Base-by-base conservation (phyloP, 1,140 invertebrate species). In the Drosophila orosa region DNA sequence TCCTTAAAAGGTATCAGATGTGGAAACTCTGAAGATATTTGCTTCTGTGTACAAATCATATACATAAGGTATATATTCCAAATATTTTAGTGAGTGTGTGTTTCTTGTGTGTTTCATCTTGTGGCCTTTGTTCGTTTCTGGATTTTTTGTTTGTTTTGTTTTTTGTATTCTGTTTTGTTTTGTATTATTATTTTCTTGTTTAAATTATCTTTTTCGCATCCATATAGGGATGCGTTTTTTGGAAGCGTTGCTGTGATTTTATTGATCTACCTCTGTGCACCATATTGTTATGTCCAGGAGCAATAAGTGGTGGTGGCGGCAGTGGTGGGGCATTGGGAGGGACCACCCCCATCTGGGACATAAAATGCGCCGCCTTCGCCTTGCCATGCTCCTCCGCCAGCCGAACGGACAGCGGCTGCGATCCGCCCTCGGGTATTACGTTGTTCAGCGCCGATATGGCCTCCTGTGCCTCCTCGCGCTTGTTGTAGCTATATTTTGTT, bases 321-420 rank as follows among this genome's bases (percentile, higher is more conserved):
- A 82, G 84, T 42, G 79, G 82, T 22, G 83, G 80, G 42, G 63
- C 78, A 52, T 71, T 63, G 13, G 75, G 77, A 39, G 80, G 56
- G 35, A 63, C 74, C 80, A 91, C 80, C 27, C 90, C 83, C 83
- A 91, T 74, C 69, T 91, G 90, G n/a, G 83, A 77, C 86, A 91
- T 90, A 73, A 90, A 92, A 12, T 90, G 89, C n/a, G 87, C 83
- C 8, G 96, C 96, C 85, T 97, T 97, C 90, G 97, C 96, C 91
- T 98, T 97, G 13, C 97, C 96, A 89, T 98, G 98, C 91, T 98
- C 97, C 92, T 98, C 97, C 0, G 98, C 98, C 78, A 98, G 92
- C 4, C 93, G 91, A 94, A 99, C 97, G 67, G 94, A 95, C 12
- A 99, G 93, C 9, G 97, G 96, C 82, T 97, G 95, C 35, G 94